A percentile compares a stretch with the other conserved stretches of the same genome.
These are phyloP conservation scores for Agriopis marginaria DNA, from an alignment of 2,888 invertebrate species.

Conservation along the genomic window DNA sequence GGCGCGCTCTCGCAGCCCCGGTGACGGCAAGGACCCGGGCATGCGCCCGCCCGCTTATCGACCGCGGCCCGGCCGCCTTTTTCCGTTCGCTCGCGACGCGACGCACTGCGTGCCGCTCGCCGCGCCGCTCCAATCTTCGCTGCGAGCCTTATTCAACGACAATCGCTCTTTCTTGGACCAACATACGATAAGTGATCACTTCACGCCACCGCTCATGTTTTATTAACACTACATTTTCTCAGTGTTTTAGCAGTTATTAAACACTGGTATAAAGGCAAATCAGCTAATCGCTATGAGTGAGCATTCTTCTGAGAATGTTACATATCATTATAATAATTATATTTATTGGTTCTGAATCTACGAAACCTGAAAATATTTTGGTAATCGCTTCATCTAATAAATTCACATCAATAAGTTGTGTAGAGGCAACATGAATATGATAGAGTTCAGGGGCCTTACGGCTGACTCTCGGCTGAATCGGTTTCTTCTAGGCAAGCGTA, in stretches of 20 bases:
- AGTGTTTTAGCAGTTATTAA: slow-evolving; percentile 2
- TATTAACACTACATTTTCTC: slow-evolving; percentile 36
- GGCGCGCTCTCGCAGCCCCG: slow-evolving; percentile 58
- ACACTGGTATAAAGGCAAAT: neutral
- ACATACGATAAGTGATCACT: slow-evolving; percentile 48
- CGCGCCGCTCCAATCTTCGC: slow-evolving; percentile 46
- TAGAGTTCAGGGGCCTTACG: too few relatives aligned
- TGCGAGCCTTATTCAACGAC: slow-evolving; percentile 69
- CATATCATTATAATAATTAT: too few relatives aligned
- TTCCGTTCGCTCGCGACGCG: neutral
- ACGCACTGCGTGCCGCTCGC: neutral
- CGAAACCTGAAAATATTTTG: too few relatives aligned
- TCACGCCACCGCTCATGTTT: slow-evolving; percentile 59
- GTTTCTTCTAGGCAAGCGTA: too few relatives aligned
- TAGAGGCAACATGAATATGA: too few relatives aligned
- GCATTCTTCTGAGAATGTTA: too few relatives aligned
- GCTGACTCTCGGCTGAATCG: too few relatives aligned
- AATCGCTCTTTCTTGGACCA: slow-evolving; percentile 64
- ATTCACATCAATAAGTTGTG: too few relatives aligned
- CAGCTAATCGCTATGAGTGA: too few relatives aligned
- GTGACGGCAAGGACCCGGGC: slow-evolving; percentile 65
- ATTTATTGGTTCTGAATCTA: too few relatives aligned
- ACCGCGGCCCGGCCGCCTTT: slow-evolving; percentile 60
- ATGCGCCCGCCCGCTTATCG: slow-evolving; percentile 72
- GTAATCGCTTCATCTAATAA: too few relatives aligned